Evolutionary conservation across 1,140 invertebrate species (phyloP), one percentile per base, ranked within the genome.

Genomic region (Olivierus martensii): DNA sequence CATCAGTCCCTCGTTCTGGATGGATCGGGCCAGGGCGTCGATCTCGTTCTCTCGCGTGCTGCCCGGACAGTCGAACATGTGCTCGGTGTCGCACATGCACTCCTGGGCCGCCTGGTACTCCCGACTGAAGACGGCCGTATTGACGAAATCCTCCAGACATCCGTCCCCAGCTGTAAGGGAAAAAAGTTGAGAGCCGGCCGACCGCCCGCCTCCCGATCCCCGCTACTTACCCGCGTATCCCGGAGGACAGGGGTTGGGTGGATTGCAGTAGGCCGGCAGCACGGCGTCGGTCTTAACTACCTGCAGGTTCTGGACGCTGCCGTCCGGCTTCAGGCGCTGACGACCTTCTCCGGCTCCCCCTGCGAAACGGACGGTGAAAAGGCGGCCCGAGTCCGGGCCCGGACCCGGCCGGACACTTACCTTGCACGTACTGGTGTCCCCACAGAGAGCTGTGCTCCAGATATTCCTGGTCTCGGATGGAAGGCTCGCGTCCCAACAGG

Each of bases 51-150:
- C 70, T 15, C 62, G 52, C 14, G 62, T 62, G 15, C 59, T 59
- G 42, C 56, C 62, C 64, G 83, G 76, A 67, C 91, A 99, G 66
- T 88, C 83, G 65, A 97, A 87, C 94, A 99, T 98, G 71, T 99
- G 95, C 64, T 99, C 95, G 1, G 81, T 82, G 66, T 99, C 95
- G 59, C 95, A 99, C 77, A 95, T 92, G 66, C 94, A 99, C 50
- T 94, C 84, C 66, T 97, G 92, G 0, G 82, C 73, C 3, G 82
- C 80, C 69, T 99, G 94, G 68, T 91, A 96, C 58, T 91, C 80
- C 1, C 92, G 79, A 65, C 92, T 96, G 71, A 93, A 98, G 0
- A 84, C 81, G 1, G 94, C 93, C 0, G 88, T 90, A 67, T 99
- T 98, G 62, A 93, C 89, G 65, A 98, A 97, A 38, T 87, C 79